Evolutionary conservation across 1,140 invertebrate genomes (phyloP), one percentile per base, ranked within the genome.

Genomic region (Trichonephila clavata): DNA sequence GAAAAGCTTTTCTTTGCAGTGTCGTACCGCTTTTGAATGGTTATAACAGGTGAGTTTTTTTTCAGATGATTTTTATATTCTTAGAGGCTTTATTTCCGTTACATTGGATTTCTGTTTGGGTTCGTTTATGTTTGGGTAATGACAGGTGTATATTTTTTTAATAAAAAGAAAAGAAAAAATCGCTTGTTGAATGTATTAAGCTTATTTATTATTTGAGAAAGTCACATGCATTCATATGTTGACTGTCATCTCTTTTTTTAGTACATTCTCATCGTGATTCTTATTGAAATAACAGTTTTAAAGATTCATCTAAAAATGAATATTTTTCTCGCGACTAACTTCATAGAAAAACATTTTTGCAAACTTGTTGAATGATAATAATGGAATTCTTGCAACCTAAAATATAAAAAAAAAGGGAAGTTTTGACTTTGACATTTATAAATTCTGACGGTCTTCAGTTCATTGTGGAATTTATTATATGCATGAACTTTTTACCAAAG

Each of bases 41-140:
- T 77, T 50, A 39, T 77, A 77, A 77, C 71, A 77, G 71, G 71
- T 77, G 71, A 77, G 71, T 77, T 77, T 32, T 18, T 77, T 71
- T 71, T 71, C 14, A 27, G n/a, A 2, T 13, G 21, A 27, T n/a
- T 68, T 71, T 71, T 50, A 50, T 50, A 13, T 27, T 71, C 16
- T 24, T 32, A 16, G 16, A 0, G 71, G 14, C 71, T 24, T 77
- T 39, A 77, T 77, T n/a, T 24, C 18, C 6, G 27, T 27, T 77
- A 32, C 24, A 24, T 68, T 7, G n/a, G 21, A 3, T 20, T 16
- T 20, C 27, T 24, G 14, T 32, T 18, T 14, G 5, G 21, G 20
- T 32, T 27, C 16, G 16, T 32, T 77, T 77, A 10, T 77, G 5
- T 77, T 32, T 32, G 68, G 27, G 32, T 77, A 77, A 39, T 32